Percentiles rank a stretch among this genome's conserved stretches.
These are phyloP conservation scores for Dascyllus trimaculatus DNA, from an alignment of 2,113 vertebrate genomes.

Conservation along the genomic window DNA sequence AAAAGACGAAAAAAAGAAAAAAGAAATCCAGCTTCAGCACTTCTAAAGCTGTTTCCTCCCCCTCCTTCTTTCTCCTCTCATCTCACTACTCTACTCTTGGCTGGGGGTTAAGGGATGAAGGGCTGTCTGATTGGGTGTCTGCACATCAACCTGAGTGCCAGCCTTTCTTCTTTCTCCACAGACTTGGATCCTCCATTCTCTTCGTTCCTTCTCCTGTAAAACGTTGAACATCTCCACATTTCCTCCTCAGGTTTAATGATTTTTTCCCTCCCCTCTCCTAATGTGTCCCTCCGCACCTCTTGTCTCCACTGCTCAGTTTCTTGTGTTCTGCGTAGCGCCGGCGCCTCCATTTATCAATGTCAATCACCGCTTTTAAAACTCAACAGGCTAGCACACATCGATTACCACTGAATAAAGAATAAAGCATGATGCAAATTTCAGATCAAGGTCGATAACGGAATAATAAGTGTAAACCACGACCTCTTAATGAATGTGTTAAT, in stretches of 20 bases:
- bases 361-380: conserved; percentile 73
- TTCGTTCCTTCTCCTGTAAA: conserved; percentile 21
- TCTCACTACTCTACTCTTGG: conserved; percentile 52
- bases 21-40: conserved; percentile 68
- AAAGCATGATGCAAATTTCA: conserved; percentile 72
- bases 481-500: conserved; percentile 65
- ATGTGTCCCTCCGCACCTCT: conserved; percentile 37
- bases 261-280: neutral
- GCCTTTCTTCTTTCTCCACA: conserved; percentile 42
- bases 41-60: conserved; percentile 58
- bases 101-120: conserved; percentile 68
- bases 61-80: conserved; percentile 47
- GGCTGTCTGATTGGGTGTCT: conserved; percentile 68
- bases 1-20: neutral
- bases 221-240: conserved; percentile 13
- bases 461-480: conserved; percentile 64
- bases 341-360: conserved; percentile 75
- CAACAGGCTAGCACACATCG: conserved; percentile 59
- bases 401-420: conserved; percentile 64
- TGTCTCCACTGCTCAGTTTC: conserved; percentile 34
- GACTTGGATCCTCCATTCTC: conserved; percentile 28
- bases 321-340: neutral
- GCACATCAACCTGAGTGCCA: conserved; percentile 49
- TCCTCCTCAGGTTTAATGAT: conserved; percentile 32
- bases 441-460: conserved; percentile 74